These are phyloP conservation scores for Drosophila suzukii DNA, from an alignment of 1,140 invertebrate genomes.

Conservation along the genomic window DNA sequence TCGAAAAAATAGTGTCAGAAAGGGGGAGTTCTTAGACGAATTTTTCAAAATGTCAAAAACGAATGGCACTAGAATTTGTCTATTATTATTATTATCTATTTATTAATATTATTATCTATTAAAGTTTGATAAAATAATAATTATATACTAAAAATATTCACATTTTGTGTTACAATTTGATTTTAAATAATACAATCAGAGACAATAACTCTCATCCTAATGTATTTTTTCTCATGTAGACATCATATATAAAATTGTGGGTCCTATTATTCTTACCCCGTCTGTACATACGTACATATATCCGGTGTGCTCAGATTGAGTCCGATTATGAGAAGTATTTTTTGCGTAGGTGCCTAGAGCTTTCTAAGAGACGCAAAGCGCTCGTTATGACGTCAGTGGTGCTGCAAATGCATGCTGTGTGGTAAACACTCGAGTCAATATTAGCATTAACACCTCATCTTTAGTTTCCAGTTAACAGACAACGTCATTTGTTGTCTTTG, in stretches of 20 bases:
- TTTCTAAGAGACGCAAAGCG: constrained; percentile 18
- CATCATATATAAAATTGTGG: not conserved
- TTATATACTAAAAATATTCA: too few relatives aligned
- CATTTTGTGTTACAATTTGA: too few relatives aligned
- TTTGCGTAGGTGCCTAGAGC: constrained; percentile 12
- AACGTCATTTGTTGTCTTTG: constrained; percentile 45
- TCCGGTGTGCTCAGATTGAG: constrained; percentile 10
- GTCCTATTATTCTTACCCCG: not conserved
- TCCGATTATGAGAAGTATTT: not conserved
- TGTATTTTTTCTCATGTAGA: too few relatives aligned
- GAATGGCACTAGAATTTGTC: too few relatives aligned
- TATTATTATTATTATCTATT: too few relatives aligned
- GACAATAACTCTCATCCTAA: too few relatives aligned
- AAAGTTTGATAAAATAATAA: too few relatives aligned
- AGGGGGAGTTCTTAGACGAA: too few relatives aligned
- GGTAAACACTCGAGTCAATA: constrained; percentile 49
- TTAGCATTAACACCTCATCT: constrained; percentile 55
- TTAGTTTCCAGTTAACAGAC: constrained; percentile 40
- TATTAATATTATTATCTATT: too few relatives aligned
- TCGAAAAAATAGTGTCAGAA: not conserved
- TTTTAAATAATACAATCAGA: too few relatives aligned
- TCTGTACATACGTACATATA: not conserved
- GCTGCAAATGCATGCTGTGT: constrained; percentile 12
- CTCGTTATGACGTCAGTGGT: constrained; percentile 53
- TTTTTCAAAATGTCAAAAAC: too few relatives aligned